These are phyloP conservation scores for Amorpha juglandis DNA, from an alignment of 2,888 invertebrate species.

Conservation along the genomic window DNA sequence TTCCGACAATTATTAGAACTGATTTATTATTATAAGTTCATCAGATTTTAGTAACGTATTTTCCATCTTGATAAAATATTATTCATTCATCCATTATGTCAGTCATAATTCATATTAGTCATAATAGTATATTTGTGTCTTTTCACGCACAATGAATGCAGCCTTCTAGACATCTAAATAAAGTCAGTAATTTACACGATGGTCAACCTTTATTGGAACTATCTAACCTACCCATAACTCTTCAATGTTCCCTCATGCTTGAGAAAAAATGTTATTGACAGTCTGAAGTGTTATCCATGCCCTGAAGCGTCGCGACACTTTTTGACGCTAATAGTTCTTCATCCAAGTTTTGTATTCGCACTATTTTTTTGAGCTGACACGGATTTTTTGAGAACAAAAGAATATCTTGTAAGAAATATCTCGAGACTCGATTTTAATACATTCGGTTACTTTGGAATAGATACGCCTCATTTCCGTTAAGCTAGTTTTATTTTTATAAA, in stretches of 20 bases:
- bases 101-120: no score
- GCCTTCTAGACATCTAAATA: not conserved
- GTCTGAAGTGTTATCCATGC: not conserved
- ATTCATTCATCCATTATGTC: no score
- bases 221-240: conserved; percentile 8
- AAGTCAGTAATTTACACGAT: not conserved
- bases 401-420: no score
- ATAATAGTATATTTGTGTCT: no score
- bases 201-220: not conserved
- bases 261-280: conserved; percentile 23
- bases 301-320: not conserved
- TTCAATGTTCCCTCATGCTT: conserved; percentile 10
- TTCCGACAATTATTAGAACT: no score
- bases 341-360: not conserved
- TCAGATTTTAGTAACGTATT: no score
- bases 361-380: not conserved
- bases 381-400: not conserved
- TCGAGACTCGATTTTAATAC: not conserved
- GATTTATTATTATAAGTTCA: no score
- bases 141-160: no score
- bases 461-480: not conserved
- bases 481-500: not conserved
- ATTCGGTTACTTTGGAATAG: not conserved
- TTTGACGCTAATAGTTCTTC: conserved; percentile 2
- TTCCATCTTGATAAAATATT: no score